These are phyloP conservation scores for Vidua macroura DNA, from an alignment of 2,113 vertebrate species.

Conservation along the genomic window DNA sequence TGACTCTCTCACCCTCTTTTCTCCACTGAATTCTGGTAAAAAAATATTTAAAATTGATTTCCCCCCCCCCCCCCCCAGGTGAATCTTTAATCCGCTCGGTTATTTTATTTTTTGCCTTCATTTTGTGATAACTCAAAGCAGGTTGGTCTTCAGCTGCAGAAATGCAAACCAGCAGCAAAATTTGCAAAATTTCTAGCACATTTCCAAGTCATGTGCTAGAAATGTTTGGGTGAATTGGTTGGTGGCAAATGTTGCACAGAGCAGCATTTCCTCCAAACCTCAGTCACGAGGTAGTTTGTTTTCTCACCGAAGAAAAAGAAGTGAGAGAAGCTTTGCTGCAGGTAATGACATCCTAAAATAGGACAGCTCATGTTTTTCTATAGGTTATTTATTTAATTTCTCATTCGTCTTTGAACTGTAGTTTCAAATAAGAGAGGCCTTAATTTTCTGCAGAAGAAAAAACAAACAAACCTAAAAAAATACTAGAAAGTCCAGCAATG, in stretches of 20 bases:
- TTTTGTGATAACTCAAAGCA: not conserved
- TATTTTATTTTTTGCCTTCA: not conserved
- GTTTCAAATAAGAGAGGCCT: not conserved
- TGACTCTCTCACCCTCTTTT: not conserved
- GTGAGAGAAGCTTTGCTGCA: not conserved
- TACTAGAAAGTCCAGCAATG: not conserved
- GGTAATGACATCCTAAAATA: constrained; percentile 28
- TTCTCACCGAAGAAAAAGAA: not conserved
- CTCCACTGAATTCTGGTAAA: not conserved
- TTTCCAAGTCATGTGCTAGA: not conserved
- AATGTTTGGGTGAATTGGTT: constrained; percentile 5
- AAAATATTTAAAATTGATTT: not conserved
- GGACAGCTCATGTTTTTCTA: constrained; percentile 1
- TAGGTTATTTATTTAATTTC: not conserved
- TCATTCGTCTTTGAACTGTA: not conserved
- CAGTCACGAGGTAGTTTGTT: constrained; percentile 7
- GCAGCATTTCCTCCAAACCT: constrained; percentile 35
- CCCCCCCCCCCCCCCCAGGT: too few relatives aligned
- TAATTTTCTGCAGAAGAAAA: not conserved
- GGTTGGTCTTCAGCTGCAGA: not conserved
- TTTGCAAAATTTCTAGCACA: not conserved
- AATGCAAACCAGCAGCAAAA: not conserved
- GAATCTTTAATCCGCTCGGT: not conserved
- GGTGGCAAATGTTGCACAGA: not conserved
- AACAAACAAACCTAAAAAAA: not conserved